Conservation (phyloP, 1,140 invertebrate genomes). For the Drosophila melanica region DNA sequence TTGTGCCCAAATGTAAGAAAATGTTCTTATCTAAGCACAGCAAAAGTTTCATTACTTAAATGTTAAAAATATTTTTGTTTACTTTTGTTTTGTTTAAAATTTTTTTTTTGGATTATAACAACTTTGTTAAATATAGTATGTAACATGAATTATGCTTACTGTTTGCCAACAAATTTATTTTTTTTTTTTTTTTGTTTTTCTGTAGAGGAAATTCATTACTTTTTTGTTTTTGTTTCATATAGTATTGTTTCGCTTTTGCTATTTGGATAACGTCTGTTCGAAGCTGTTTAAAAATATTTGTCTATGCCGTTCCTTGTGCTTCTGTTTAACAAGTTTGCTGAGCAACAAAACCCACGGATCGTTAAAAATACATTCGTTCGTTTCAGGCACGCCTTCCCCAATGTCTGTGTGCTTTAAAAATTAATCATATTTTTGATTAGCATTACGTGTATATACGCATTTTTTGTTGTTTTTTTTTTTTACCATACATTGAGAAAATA, state of each 20-base stretch:
- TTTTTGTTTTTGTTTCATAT: not conserved
- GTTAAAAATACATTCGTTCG: constrained; percentile 23
- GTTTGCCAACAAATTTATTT: constrained; percentile 10
- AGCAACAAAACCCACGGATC: constrained; percentile 16
- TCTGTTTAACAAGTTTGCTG: constrained; percentile 24
- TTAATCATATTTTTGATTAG: constrained; percentile 8
- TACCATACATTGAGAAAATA: constrained; percentile 19
- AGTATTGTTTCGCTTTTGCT: constrained; percentile 6
- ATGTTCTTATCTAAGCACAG: constrained; percentile 20
- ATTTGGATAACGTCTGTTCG: constrained; percentile 1
- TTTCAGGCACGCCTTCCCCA: constrained; percentile 21
- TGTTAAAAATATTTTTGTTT: constrained; percentile 1
- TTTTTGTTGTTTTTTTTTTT: not conserved
- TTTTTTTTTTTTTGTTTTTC: not conserved
- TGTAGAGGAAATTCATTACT: constrained; percentile 12
- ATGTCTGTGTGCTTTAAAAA: not conserved
- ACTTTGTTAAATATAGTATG: constrained; percentile 21
- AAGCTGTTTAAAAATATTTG: constrained; percentile 22
- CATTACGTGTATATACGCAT: constrained; percentile 7
- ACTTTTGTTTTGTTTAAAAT: not conserved
- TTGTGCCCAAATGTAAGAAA: not conserved
- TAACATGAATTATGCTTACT: constrained; percentile 30
- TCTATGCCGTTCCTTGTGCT: not conserved
- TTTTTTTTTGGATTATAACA: constrained; percentile 23
- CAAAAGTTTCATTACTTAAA: constrained; percentile 15